A percentile compares a stretch with the other conserved stretches of the same genome.
Evolutionary conservation across 2,113 vertebrate genomes (phyloP).

Genomic region (Scalopus aquaticus): DNA sequence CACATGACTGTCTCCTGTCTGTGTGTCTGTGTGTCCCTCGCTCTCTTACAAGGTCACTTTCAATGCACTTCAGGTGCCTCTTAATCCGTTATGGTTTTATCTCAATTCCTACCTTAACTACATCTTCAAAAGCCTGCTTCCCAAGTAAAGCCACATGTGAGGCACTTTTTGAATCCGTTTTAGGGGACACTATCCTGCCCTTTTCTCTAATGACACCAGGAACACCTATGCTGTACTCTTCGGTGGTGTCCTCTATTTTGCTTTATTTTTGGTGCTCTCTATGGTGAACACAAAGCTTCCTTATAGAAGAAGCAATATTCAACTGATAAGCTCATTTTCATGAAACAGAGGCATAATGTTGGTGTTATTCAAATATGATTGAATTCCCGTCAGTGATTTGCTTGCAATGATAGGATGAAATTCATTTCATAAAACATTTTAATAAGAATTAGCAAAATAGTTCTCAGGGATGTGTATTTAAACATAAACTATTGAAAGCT

Average conservation of each 20-base stretch:
- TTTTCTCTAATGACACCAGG: neutral
- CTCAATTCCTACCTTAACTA: neutral
- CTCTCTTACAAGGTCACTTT: neutral
- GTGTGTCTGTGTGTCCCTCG: neutral
- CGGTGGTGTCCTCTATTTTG: accelerated
- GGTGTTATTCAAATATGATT: neutral
- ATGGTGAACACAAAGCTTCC: neutral
- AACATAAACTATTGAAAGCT: neutral
- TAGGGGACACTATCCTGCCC: neutral
- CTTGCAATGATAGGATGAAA: neutral
- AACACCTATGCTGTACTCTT: neutral
- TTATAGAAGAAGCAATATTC: neutral
- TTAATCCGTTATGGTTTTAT: neutral
- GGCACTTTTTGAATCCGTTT: neutral
- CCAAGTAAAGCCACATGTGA: neutral
- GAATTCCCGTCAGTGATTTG: neutral
- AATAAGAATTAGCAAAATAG: neutral
- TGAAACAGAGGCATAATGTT: neutral
- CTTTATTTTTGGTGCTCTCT: neutral
- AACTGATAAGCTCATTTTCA: neutral
- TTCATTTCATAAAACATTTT: neutral
- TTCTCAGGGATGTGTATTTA: neutral
- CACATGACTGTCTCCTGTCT: no score
- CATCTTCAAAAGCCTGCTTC: neutral
- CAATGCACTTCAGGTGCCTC: neutral